These are phyloP conservation scores for Cygnus atratus DNA, from an alignment of 2,113 vertebrate genomes.

Conservation along the genomic window DNA sequence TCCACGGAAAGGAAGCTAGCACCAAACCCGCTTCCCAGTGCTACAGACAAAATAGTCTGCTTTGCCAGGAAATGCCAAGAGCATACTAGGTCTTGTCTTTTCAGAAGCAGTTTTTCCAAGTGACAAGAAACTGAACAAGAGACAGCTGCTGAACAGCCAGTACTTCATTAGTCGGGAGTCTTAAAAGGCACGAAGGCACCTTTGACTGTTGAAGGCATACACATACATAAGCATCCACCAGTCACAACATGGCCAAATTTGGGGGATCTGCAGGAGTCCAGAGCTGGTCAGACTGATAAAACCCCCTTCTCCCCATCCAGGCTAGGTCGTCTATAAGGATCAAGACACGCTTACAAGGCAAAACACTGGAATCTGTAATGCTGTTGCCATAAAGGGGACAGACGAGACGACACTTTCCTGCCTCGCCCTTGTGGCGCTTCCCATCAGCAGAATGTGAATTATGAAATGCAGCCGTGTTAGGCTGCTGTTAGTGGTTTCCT, in stretches of 20 bases:
- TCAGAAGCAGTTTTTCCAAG: not conserved
- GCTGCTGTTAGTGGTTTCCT: constrained; percentile 6
- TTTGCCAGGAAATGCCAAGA: not conserved
- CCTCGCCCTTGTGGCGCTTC: not conserved
- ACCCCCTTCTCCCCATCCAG: not conserved
- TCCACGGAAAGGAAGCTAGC: not conserved
- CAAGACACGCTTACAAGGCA: not conserved
- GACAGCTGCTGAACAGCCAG: not conserved
- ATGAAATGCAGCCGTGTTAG: not conserved
- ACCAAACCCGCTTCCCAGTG: not conserved
- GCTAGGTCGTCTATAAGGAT: not conserved
- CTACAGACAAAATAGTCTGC: not conserved
- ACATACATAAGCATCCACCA: not conserved
- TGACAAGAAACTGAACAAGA: not conserved
- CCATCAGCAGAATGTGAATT: not conserved
- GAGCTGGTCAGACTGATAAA: not conserved
- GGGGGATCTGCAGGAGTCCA: not conserved
- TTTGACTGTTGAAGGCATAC: not conserved
- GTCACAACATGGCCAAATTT: not conserved
- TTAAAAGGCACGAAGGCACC: not conserved
- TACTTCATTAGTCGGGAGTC: rapidly evolving
- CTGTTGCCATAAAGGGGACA: not conserved
- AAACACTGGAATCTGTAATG: not conserved
- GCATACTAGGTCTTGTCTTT: not conserved
- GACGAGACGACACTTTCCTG: not conserved